Evolutionary conservation across 2,113 vertebrate species (phyloP).

Genomic region (Erinaceus europaeus): DNA sequence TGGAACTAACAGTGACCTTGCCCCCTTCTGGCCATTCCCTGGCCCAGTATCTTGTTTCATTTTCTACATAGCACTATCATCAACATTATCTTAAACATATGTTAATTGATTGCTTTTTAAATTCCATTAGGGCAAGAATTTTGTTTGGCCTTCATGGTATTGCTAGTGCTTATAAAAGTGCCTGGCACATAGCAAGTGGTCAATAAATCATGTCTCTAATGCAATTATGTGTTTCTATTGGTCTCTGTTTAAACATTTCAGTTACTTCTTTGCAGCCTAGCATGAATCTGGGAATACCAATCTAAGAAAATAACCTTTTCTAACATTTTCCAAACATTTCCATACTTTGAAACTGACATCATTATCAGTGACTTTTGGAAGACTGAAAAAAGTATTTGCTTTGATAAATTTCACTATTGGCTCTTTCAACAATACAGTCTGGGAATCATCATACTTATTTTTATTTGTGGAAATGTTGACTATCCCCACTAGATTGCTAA

Average conservation of each 20-base stretch:
- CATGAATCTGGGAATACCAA: background rate
- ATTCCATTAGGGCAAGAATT: background rate
- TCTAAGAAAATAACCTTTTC: background rate
- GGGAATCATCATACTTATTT: background rate
- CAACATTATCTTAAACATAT: background rate
- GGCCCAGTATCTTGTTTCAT: background rate
- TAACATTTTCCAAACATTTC: background rate
- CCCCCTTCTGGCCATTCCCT: background rate
- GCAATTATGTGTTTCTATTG: background rate
- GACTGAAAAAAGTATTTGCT: background rate
- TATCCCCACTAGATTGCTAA: too few species aligned
- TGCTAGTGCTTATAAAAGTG: background rate
- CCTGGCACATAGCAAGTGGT: background rate
- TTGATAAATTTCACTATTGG: background rate
- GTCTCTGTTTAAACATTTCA: slow-evolving; percentile 5
- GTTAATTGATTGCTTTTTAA: background rate
- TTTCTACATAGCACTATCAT: background rate
- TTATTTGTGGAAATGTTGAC: background rate
- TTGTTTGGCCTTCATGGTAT: background rate
- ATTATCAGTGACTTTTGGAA: background rate
- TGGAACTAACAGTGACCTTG: background rate
- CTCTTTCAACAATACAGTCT: background rate
- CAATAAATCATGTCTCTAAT: background rate
- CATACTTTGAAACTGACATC: background rate
- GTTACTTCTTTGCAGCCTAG: background rate